Evolutionary conservation across 2,888 invertebrate species (phyloP).

Genomic region (Spodoptera exigua): DNA sequence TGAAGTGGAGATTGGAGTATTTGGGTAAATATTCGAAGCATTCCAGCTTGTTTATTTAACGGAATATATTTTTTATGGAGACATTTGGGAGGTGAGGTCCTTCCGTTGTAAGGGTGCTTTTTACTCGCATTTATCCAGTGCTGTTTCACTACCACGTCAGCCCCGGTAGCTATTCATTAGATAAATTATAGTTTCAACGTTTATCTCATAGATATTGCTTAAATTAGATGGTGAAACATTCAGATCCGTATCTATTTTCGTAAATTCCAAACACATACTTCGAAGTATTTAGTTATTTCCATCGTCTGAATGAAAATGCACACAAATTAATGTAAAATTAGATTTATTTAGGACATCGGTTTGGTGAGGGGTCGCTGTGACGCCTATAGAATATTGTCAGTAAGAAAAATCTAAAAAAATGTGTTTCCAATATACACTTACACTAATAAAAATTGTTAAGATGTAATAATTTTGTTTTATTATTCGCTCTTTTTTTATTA

Average conservation of each 20-base stretch:
- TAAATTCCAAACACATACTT: conserved; percentile 27
- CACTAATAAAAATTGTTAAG: conserved; percentile 66
- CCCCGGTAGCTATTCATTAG: conserved; percentile 39
- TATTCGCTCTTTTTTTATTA: conserved; percentile 21
- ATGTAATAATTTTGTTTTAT: conserved; percentile 55
- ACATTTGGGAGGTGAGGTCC: conserved; percentile 23
- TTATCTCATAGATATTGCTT: conserved; percentile 60
- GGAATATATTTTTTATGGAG: conserved; percentile 39
- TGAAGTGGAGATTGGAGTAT: conserved; percentile 37
- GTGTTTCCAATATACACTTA: conserved; percentile 70
- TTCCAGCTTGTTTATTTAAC: conserved; percentile 61
- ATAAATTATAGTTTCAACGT: conserved; percentile 39
- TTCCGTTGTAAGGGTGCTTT: conserved; percentile 49
- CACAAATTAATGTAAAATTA: conserved; percentile 56
- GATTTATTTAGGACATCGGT: conserved; percentile 64
- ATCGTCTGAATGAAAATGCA: conserved; percentile 51
- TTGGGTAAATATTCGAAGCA: conserved; percentile 56
- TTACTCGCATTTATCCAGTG: conserved; percentile 51
- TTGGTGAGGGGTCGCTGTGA: conserved; percentile 65
- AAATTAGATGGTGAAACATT: conserved; percentile 51
- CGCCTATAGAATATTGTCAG: conserved; percentile 57
- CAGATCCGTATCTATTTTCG: conserved; percentile 27
- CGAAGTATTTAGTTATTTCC: conserved; percentile 30
- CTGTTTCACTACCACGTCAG: conserved; percentile 29
- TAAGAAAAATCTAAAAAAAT: conserved; percentile 58